phyloP scores from a whole-genome alignment of 2,888 invertebrate species.

The Leucoma salicis region DNA sequence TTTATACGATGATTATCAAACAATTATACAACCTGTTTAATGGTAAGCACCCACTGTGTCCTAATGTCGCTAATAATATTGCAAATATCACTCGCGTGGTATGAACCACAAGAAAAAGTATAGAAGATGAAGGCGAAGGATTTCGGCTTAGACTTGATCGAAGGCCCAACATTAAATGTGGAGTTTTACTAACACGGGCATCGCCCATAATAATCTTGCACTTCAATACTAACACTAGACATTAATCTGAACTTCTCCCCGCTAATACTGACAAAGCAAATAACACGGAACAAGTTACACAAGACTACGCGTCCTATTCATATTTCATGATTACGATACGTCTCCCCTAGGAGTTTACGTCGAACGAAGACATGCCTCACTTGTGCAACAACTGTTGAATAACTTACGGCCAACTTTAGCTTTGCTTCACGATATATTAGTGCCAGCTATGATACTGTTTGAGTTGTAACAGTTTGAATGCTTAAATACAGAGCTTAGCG shows the following conservation, averaged over 20 bases:
- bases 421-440: conserved; percentile 26
- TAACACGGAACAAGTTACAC: conserved; percentile 2
- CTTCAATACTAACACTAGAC: not conserved
- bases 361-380: conserved; percentile 29
- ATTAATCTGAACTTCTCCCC: not conserved
- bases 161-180: no score
- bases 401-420: conserved; percentile 29
- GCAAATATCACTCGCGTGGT: no score
- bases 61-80: no score
- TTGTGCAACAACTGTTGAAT: conserved; percentile 24
- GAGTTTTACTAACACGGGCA: no score
- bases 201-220: not conserved
- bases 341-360: conserved; percentile 15
- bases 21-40: no score
- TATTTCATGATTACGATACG: conserved; percentile 17
- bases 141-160: no score
- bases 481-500: not conserved
- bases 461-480: conserved; percentile 5
- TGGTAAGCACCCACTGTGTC: no score
- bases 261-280: conserved; percentile 4
- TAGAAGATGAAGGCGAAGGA: no score
- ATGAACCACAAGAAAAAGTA: no score
- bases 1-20: no score
- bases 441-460: conserved; percentile 24
- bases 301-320: conserved; percentile 9